Conservation (phyloP, 2,888 invertebrate species). For the Liopterus haemorrhoidalis region DNA sequence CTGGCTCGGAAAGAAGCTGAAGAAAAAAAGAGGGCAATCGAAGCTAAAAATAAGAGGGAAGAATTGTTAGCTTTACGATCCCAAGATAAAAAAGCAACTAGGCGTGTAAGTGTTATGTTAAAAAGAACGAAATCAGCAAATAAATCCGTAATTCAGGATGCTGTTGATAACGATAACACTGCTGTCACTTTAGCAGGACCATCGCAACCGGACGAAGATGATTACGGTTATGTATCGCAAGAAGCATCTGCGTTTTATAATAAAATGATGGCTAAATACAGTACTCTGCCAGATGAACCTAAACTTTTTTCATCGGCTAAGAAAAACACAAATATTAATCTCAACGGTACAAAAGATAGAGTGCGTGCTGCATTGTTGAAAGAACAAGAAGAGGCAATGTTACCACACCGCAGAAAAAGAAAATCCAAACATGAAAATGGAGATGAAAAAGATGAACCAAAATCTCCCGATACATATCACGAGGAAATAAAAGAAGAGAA, state of each 20-base stretch:
- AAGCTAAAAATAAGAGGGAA: slow-evolving; percentile 60
- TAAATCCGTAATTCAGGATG: slow-evolving; percentile 79
- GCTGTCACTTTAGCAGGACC: slow-evolving; percentile 68
- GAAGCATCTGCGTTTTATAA: slow-evolving; percentile 75
- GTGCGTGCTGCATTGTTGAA: slow-evolving; percentile 68
- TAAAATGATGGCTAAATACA: slow-evolving; percentile 81
- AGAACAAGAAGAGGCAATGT: slow-evolving; percentile 66
- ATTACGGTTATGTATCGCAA: slow-evolving; percentile 84
- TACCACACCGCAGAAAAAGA: slow-evolving; percentile 60
- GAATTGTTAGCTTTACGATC: slow-evolving; percentile 57
- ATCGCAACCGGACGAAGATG: slow-evolving; percentile 81
- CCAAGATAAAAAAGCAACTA: slow-evolving; percentile 44
- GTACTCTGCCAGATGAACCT: slow-evolving; percentile 64
- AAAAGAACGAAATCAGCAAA: slow-evolving; percentile 86
- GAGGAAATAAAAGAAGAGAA: slow-evolving; percentile 46
- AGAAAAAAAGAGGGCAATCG: slow-evolving; percentile 58
- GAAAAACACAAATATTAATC: slow-evolving; percentile 48
- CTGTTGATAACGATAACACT: slow-evolving; percentile 68
- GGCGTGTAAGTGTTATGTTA: slow-evolving; percentile 50
- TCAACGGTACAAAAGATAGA: slow-evolving; percentile 62
- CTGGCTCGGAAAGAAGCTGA: slow-evolving; percentile 76
- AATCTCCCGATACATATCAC: no score
- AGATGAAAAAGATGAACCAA: slow-evolving; percentile 39
- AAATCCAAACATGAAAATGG: slow-evolving; percentile 41
- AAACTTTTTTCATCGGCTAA: slow-evolving; percentile 57